phyloP scores from a whole-genome alignment of 2,113 vertebrate species.

The Trachemys scripta region DNA sequence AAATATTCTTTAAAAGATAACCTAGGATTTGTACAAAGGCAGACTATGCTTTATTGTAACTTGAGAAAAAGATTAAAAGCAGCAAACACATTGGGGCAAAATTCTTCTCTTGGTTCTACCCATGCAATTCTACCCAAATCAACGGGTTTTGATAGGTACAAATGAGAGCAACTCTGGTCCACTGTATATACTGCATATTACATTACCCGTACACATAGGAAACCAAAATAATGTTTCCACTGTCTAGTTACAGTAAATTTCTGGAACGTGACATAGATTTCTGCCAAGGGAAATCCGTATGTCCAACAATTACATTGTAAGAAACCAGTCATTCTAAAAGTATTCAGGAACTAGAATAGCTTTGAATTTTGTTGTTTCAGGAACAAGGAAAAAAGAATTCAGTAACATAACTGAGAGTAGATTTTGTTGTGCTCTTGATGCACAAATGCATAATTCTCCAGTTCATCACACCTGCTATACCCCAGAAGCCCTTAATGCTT shows the following conservation, averaged over 20 bases:
- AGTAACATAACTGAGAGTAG: fast-evolving
- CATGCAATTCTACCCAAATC: background rate
- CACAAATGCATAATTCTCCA: background rate
- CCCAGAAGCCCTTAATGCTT: background rate
- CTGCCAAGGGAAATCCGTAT: constrained; percentile 28
- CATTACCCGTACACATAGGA: background rate
- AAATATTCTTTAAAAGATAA: background rate
- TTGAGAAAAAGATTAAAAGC: background rate
- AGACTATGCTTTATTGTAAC: background rate
- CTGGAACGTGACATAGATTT: background rate
- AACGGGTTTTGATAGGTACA: background rate
- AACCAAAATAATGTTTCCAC: background rate
- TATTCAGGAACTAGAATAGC: background rate
- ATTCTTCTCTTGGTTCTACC: background rate
- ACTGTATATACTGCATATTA: background rate
- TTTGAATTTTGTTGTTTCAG: background rate
- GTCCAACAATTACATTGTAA: background rate
- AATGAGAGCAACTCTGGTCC: background rate
- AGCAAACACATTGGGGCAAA: background rate
- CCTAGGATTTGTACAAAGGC: background rate
- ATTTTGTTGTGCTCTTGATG: background rate
- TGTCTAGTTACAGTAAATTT: background rate
- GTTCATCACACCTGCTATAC: background rate
- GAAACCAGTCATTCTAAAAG: background rate
- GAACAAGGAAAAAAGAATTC: background rate